Conservation (phyloP, 2,888 invertebrate species). For the Drosophila mimetica region DNA sequence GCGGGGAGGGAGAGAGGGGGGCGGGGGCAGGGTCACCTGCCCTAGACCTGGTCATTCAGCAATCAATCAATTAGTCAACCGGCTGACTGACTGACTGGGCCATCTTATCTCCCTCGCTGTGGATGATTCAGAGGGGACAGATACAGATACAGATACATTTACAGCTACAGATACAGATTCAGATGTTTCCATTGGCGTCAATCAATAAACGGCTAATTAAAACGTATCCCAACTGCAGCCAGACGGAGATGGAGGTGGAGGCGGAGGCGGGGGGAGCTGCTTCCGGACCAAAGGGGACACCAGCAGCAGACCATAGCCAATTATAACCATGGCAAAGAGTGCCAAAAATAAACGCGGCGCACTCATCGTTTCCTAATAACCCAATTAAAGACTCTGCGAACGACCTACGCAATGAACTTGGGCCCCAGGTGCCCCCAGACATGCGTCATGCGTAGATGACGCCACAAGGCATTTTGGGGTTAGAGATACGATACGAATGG, state of each 20-base stretch:
- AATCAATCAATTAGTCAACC: conserved; percentile 65
- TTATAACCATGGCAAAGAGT: conserved; percentile 60
- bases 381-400: conserved; percentile 62
- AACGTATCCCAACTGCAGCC: conserved; percentile 21
- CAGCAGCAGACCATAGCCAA: conserved; percentile 41
- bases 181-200: conserved; percentile 17
- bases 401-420: conserved; percentile 38
- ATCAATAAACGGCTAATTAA: conserved; percentile 40
- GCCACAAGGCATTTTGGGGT: conserved; percentile 33
- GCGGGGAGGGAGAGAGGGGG: too few species aligned
- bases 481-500: too few species aligned
- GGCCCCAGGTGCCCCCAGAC: conserved; percentile 1
- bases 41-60: conserved; percentile 13
- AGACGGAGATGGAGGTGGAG: neutral
- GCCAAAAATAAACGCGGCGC: conserved; percentile 57
- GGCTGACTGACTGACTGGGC: neutral
- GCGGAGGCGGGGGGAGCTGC: neutral
- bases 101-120: conserved; percentile 19
- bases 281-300: conserved; percentile 2
- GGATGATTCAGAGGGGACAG: conserved; percentile 70
- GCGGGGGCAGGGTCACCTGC: neutral
- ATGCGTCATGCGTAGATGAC: conserved; percentile 61
- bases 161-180: too few species aligned
- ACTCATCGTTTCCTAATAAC: conserved; percentile 73
- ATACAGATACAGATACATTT: too few species aligned